These are phyloP conservation scores for Nomada ferruginata DNA, from an alignment of 2,888 invertebrate species.

Conservation along the genomic window DNA sequence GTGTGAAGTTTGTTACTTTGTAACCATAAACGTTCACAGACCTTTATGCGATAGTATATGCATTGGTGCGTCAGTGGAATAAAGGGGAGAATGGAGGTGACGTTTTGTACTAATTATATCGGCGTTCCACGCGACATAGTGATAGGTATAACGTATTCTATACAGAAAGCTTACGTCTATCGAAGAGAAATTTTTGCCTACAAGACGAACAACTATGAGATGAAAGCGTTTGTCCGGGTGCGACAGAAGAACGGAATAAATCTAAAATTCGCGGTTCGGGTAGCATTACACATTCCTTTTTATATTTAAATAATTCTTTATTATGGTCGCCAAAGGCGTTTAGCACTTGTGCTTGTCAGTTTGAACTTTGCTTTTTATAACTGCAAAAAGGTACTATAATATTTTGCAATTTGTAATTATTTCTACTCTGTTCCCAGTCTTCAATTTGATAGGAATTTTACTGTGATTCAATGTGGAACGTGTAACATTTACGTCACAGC, in stretches of 20 bases:
- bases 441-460: too few relatives aligned
- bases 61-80: neutral
- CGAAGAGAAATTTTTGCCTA: neutral
- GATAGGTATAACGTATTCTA: constrained; percentile 5
- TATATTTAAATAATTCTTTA: too few relatives aligned
- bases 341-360: too few relatives aligned
- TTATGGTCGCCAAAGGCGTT: too few relatives aligned
- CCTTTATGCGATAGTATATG: neutral
- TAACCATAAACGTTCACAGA: neutral
- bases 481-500: too few relatives aligned
- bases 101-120: constrained; percentile 37
- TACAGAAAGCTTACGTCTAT: neutral
- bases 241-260: neutral
- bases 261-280: neutral
- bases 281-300: too few relatives aligned
- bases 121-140: neutral
- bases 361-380: too few relatives aligned
- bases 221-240: neutral
- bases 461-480: too few relatives aligned
- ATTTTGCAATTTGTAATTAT: too few relatives aligned
- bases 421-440: too few relatives aligned
- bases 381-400: too few relatives aligned
- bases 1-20: neutral
- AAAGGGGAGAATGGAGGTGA: constrained; percentile 20
- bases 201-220: neutral